Conservation (phyloP, 2,888 invertebrate species). For the Harpalus rubripes region DNA sequence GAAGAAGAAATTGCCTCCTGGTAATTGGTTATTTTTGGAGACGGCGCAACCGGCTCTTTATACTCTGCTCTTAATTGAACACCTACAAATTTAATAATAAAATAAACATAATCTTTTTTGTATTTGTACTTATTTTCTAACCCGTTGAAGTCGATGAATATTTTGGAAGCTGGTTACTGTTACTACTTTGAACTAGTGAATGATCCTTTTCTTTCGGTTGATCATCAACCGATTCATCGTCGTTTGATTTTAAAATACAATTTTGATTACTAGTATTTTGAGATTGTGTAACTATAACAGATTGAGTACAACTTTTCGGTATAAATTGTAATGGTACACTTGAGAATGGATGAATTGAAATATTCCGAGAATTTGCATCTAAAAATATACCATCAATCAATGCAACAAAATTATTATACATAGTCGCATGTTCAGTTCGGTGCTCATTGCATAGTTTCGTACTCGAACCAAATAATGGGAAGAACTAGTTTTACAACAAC, state of each 20-base stretch:
- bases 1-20: slow-evolving; percentile 54
- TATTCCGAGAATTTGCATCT: slow-evolving; percentile 62
- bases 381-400: slow-evolving; percentile 9
- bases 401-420: too few relatives aligned
- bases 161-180: background rate
- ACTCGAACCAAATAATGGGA: too few relatives aligned
- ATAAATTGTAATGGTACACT: slow-evolving; percentile 73
- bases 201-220: slow-evolving; percentile 44
- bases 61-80: slow-evolving; percentile 46
- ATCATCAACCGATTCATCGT: slow-evolving; percentile 53
- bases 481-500: background rate
- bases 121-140: slow-evolving; percentile 11
- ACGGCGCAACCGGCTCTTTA: slow-evolving; percentile 31
- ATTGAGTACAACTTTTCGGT: slow-evolving; percentile 77
- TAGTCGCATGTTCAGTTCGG: too few relatives aligned
- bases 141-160: slow-evolving; percentile 30
- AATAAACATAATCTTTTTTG: background rate
- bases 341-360: slow-evolving; percentile 60
- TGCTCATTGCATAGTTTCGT: too few relatives aligned
- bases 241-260: slow-evolving; percentile 44
- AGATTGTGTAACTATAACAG: slow-evolving; percentile 81
- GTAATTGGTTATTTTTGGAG: slow-evolving; percentile 19
- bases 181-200: slow-evolving; percentile 12
- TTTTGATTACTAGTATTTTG: slow-evolving; percentile 54
- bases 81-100: slow-evolving; percentile 26